Conservation (phyloP, 2,113 vertebrate genomes). For the Marmota flaviventris region DNA sequence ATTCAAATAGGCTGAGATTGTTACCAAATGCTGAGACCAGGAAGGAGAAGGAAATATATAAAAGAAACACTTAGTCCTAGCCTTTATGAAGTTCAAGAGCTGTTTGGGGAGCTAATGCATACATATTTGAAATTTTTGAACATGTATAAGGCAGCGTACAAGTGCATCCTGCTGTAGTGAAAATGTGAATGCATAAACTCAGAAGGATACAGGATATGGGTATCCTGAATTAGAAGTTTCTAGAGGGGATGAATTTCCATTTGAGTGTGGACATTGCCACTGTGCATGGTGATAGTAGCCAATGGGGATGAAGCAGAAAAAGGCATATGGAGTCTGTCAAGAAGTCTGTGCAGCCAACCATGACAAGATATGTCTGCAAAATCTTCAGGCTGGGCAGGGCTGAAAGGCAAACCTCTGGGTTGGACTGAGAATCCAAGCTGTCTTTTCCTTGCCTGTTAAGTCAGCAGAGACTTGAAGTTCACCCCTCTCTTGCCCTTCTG, state of each 20-base stretch:
- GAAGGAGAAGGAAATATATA: neutral
- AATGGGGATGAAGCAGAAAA: neutral
- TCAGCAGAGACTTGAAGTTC: neutral
- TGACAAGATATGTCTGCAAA: neutral
- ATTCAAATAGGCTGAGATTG: neutral
- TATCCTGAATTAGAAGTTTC: neutral
- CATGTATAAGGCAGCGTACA: neutral
- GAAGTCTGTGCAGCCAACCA: neutral
- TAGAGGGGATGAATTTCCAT: neutral
- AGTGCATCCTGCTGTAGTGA: neutral
- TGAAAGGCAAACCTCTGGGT: neutral
- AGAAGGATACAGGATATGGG: neutral
- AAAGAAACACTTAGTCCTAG: neutral
- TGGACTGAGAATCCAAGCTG: neutral
- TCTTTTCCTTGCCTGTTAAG: neutral
- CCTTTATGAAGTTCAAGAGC: slow-evolving; percentile 12
- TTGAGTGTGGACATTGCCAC: neutral
- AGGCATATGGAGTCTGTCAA: neutral
- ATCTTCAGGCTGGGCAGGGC: neutral
- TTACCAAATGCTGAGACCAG: slow-evolving; percentile 9
- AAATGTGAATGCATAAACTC: neutral
- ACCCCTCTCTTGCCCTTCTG: neutral
- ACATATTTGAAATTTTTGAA: neutral
- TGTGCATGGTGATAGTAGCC: neutral
- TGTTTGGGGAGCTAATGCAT: neutral